These are phyloP conservation scores for Celastrina argiolus DNA, from an alignment of 2,888 invertebrate species.

Conservation along the genomic window DNA sequence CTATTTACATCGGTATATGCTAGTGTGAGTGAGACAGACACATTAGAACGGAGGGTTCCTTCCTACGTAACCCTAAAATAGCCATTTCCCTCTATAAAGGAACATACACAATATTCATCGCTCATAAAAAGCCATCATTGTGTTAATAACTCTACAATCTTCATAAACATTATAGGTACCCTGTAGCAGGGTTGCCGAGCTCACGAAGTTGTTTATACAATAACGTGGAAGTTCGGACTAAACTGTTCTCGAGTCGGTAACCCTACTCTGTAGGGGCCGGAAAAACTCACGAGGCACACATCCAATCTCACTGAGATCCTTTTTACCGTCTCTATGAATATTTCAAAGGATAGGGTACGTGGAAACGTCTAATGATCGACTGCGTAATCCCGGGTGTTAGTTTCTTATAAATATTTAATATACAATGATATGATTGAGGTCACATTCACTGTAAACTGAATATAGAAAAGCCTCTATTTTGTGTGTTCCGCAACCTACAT, in stretches of 20 bases:
- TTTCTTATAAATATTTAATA: conserved; percentile 35
- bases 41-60: too few species aligned
- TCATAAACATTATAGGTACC: conserved; percentile 6
- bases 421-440: conserved; percentile 23
- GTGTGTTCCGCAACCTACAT: too few species aligned
- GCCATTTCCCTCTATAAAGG: background rate
- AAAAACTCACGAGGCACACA: too few species aligned
- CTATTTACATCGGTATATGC: too few species aligned
- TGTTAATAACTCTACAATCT: conserved; percentile 14
- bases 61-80: background rate
- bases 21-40: too few species aligned
- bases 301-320: conserved; percentile 34
- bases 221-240: background rate
- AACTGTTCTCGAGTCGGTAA: too few species aligned
- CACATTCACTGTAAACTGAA: background rate
- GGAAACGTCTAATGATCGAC: conserved; percentile 33
- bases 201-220: background rate
- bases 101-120: background rate
- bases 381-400: conserved; percentile 31
- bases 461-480: too few species aligned
- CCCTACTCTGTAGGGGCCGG: too few species aligned
- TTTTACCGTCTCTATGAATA: conserved; percentile 39
- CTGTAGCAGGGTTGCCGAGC: background rate
- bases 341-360: conserved; percentile 34
- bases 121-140: background rate